Percentiles rank a stretch among this genome's conserved stretches.
Conservation (phyloP, 1,140 invertebrate genomes). For the Lepidurus apus region DNA sequence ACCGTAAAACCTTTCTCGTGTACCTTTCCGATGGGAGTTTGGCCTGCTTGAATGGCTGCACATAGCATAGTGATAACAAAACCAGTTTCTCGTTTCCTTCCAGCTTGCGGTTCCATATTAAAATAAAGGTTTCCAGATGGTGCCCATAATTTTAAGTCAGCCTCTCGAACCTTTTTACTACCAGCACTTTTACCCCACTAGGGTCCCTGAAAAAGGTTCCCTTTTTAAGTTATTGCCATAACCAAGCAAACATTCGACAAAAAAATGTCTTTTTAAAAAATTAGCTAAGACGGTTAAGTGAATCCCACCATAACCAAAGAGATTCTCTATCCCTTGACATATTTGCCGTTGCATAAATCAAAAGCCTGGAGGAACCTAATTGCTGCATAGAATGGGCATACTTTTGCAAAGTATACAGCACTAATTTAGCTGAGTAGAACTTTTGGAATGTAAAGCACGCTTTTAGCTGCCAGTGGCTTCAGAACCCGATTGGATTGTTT, state of each 20-base stretch:
- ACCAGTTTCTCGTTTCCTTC: constrained; percentile 16
- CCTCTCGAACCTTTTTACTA: constrained; percentile 10
- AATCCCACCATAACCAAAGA: neutral
- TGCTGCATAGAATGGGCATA: neutral
- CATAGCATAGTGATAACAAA: constrained; percentile 8
- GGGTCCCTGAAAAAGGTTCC: neutral
- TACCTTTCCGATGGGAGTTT: constrained; percentile 9
- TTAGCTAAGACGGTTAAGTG: neutral
- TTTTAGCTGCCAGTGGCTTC: neutral
- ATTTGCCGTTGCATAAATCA: neutral
- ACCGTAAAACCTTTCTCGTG: constrained; percentile 13
- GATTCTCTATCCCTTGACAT: neutral
- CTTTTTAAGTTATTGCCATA: neutral
- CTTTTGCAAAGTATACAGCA: no score
- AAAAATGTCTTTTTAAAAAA: constrained; percentile 5
- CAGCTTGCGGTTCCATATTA: constrained; percentile 15
- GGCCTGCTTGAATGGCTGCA: neutral
- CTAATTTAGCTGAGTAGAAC: no score
- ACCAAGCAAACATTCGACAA: constrained; percentile 6
- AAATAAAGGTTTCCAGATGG: constrained; percentile 19
- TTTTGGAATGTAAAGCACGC: no score
- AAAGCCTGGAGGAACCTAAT: neutral
- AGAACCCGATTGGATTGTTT: constrained; percentile 10
- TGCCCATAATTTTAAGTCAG: neutral
- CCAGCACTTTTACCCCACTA: constrained; percentile 4